Base-by-base conservation (phyloP, 2,797 vertebrate genomes). In the Notolabrus celidotus region DNA sequence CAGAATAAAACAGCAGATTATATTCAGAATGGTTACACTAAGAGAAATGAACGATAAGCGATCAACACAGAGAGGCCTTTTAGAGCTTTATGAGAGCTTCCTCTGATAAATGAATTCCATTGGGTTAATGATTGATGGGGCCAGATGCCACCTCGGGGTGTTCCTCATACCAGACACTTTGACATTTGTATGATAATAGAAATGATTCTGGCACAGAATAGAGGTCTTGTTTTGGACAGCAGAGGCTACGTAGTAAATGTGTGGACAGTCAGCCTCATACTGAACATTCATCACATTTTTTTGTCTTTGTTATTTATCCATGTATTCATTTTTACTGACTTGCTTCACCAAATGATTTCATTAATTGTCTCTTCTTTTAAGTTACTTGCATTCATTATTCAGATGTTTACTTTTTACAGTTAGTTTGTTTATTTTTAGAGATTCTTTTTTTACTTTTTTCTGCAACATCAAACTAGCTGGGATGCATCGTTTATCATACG, bases 81-180 rank as follows among this genome's bases (percentile, higher is more conserved):
- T 4, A 10, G 41, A 19, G 22, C 29, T 63, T 70, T 19, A 45
- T 36, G 49, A 19, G 56, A 74, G 50, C 59, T 51, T 71, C 77
- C 41, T 55, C 22, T 7, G 56, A 22, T 25, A 58, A 27, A 58
- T 46, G 16, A 64, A 86, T 80, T 78, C 79, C 73, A 36, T 10
- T 22, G 20, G 3, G 36, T 84, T 52, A 77, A 70, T 83, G 82
- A 88, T 51, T 83, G 80, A 85, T 65, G 17, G 54, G 65, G 22
- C 31, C 49, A 69, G 60, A 89, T 88, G 71, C 83, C 88, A 74
- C 41, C 43, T 61, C 15, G 5, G 80, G 87, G 85, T 71, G 82
- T 87, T 82, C 10, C 77, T 67, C 83, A 81, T 77, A 64, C 77
- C 69, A 80, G 62, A 75, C 12, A 1, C 15, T 66, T 50, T 57